Base-by-base conservation (phyloP, 2,888 invertebrate genomes). In the Rotaria magnacalcarata region DNA sequence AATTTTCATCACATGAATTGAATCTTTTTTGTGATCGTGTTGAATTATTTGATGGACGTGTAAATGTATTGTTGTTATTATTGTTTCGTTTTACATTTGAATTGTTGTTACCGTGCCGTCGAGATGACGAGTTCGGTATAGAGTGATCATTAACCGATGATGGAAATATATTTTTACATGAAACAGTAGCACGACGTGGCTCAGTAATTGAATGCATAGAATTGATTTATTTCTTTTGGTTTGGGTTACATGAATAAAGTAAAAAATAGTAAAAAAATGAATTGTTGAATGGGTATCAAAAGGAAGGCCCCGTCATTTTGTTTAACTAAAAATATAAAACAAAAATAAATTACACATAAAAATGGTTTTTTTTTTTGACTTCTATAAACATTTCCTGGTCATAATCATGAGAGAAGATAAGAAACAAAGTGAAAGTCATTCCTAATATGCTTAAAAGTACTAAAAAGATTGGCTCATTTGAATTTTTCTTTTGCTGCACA, bases 241-340 rank as follows among this genome's bases (percentile, higher is more conserved):
- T 34, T 67, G 16, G 4, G 16, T 16, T 27, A 34, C 34, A 67
- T 67, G 67, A 67, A 67, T 27, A 67, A 27, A 67, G 67, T 67
- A 67, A 67, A 67, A 67, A 67, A 67, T 27, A 34, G 67, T 67
- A 67, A 67, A 67, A 67, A 67, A 67, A 67, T 67, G 16, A 27
- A 34, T 67, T 67, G 34, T 67, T 67, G 67, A 67, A 34, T 67
- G 8, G 3, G 34, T 67, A 67, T 67, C 67, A 67, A 67, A 67
- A 67, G 16, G 67, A 67, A 11, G 67, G 27, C 14, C 11, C 16
- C 1, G 16, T 67, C 67, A 67, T 67, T 67, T 67, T 67, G 67
- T 67, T 67, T 34, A 27, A 67, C 67, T 67, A 67, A 67, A 67
- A 58, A 11, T 8, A 50, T 11, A 67, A 14, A 67, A 34, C 5